Percentiles rank a stretch among this genome's conserved stretches.
Conservation (phyloP, 2,888 invertebrate species). For the Baronia brevicornis region DNA sequence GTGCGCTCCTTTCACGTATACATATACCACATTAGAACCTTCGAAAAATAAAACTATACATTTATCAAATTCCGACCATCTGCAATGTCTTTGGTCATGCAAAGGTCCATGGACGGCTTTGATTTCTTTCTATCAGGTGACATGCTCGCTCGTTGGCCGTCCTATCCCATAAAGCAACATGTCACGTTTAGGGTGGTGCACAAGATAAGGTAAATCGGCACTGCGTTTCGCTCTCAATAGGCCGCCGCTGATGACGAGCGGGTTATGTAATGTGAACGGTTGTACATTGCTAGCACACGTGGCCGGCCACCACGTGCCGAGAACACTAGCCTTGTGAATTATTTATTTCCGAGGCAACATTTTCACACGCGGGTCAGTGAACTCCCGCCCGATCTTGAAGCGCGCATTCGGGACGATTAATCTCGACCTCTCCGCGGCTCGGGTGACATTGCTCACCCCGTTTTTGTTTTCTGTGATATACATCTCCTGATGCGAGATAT, state of each 20-base stretch:
- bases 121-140: no score
- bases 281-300: conserved; percentile 70
- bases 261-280: conserved; percentile 74
- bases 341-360: conserved; percentile 75
- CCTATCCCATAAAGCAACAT: no score
- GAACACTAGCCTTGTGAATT: conserved; percentile 76
- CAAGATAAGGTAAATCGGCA: conserved; percentile 35
- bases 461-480: conserved; percentile 19
- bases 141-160: no score
- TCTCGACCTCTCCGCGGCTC: conserved; percentile 45
- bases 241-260: conserved; percentile 67
- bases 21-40: no score
- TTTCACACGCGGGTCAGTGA: conserved; percentile 74
- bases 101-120: no score
- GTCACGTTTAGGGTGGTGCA: no score
- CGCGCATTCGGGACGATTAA: conserved; percentile 61
- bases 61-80: no score
- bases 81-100: no score
- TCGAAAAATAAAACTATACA: no score
- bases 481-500: background rate
- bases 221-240: conserved; percentile 61
- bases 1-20: no score
- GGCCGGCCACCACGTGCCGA: conserved; percentile 63
- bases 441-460: conserved; percentile 33
- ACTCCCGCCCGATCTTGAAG: conserved; percentile 69